Base-by-base conservation (phyloP, 2,888 invertebrate genomes). In the Dendrolimus pini region DNA sequence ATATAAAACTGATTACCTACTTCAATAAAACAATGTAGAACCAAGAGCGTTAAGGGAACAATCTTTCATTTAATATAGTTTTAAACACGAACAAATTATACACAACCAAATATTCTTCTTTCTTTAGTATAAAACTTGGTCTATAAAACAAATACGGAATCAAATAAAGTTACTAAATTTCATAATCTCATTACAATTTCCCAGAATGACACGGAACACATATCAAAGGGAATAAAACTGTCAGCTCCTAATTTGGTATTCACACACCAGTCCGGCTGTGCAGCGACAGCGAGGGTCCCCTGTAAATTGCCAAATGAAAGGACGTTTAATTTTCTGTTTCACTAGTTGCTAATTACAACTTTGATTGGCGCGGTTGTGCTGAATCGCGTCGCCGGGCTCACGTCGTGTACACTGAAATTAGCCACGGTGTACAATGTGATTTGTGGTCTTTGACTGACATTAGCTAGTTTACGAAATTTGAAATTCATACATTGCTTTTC, bases 281-380 rank as follows among this genome's bases (percentile, higher is more conserved):
- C 30, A 30, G 30, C 30, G 30, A 47, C 47, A 47, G 55, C 57
- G 55, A 56, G 56, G 58, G 58, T 55, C 58, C 64, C 71, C 69
- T 78, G 80, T 76, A 74, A 78, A 78, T 78, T 78, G 80, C 83
- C 82, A 83, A 80, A 75, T 76, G 79, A 80, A 80, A 78, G 81
- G 82, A 78, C 82, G 82, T 84, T 87, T 82, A 85, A 89, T 88
- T 88, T 85, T 82, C 85, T 84, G 83, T 86, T 85, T 83, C 83
- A 85, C 78, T 86, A 85, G 83, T 77, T 85, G 84, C 83, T 89
- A 88, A 88, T 89, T 87, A 85, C 85, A 82, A 82, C 80, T 85
- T 84, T 86, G 88, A 87, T 86, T 87, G 84, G 78, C 74, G 79
- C 64, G 80, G 79, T 80, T 67, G 69, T 74, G 71, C 60, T 64